Evolutionary conservation across 2,797 vertebrate species (phyloP).

Genomic region (Todus mexicanus): DNA sequence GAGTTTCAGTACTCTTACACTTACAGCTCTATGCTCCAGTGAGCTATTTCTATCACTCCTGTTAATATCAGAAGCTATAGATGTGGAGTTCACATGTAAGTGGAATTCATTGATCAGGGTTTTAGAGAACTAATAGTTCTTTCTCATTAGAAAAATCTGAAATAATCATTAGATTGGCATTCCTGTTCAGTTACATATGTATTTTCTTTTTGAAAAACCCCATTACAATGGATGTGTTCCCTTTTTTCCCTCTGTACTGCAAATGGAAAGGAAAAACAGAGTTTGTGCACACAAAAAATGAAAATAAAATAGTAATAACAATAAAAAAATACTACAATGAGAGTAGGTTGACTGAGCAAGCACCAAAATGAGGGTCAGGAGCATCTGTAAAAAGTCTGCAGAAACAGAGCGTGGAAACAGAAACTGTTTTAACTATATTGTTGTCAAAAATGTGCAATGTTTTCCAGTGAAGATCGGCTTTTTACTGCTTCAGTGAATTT

Average conservation of each 20-base stretch:
- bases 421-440: neutral
- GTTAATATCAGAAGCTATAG: neutral
- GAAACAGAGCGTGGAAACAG: neutral
- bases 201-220: neutral
- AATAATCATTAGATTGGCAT: neutral
- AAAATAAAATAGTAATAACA: too few species aligned
- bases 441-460: neutral
- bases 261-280: neutral
- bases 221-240: neutral
- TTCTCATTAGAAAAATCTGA: neutral
- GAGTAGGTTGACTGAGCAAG: neutral
- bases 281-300: neutral
- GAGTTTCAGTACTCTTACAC: neutral
- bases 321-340: neutral
- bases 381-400: neutral
- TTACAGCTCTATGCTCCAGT: neutral
- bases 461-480: neutral
- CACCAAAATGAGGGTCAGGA: neutral
- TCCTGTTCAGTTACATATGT: neutral
- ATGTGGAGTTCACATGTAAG: neutral
- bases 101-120: neutral
- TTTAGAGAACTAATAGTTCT: neutral
- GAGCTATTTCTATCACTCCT: neutral
- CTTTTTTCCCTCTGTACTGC: neutral
- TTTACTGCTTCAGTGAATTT: neutral